Conservation (phyloP, 2,113 vertebrate genomes). For the Triplophysa siluroides region DNA sequence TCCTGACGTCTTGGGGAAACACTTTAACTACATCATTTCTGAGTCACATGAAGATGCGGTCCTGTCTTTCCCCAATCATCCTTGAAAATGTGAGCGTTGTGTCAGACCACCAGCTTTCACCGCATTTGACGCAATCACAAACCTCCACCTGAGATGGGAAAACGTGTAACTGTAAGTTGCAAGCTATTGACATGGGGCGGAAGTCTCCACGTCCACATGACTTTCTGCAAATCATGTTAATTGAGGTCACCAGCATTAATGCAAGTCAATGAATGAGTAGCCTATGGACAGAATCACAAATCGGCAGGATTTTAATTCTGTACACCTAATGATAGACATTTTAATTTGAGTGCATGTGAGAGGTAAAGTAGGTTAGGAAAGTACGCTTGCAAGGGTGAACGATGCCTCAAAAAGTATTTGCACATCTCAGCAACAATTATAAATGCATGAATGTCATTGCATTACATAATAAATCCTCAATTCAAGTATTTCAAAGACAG, state of each 20-base stretch:
- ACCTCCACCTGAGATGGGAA: constrained; percentile 17
- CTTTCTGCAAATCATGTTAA: constrained; percentile 19
- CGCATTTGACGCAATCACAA: background rate
- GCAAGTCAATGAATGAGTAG: background rate
- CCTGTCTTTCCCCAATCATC: background rate
- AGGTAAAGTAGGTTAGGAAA: constrained; percentile 13
- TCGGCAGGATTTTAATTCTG: background rate
- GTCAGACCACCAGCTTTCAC: background rate
- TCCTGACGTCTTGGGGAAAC: background rate
- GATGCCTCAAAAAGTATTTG: background rate
- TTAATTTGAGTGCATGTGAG: background rate
- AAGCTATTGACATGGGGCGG: background rate
- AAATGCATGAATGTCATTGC: background rate
- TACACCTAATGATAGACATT: background rate
- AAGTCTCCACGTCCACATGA: constrained; percentile 14
- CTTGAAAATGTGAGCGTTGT: background rate
- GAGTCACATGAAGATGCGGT: background rate
- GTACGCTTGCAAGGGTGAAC: constrained; percentile 4
- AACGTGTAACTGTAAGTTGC: background rate
- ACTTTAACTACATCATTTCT: background rate
- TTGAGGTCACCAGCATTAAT: constrained; percentile 24
- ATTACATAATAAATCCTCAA: background rate
- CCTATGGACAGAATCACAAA: background rate
- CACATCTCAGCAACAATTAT: background rate
- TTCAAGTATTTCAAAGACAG: background rate